Evolutionary conservation across 2,797 vertebrate species (phyloP).

Genomic region (Poecilia gillii): DNA sequence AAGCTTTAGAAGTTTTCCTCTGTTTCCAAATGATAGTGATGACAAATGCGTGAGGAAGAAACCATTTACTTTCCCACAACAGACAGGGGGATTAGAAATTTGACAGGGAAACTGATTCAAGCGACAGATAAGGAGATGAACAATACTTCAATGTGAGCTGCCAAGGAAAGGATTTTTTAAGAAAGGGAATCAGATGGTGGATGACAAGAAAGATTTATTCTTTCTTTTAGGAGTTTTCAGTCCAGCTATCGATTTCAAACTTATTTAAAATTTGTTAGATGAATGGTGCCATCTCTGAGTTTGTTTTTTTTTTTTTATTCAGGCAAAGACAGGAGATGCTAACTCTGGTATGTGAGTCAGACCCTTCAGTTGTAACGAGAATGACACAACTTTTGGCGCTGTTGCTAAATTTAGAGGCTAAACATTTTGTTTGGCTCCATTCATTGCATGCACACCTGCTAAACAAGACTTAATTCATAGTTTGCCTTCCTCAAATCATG

Average conservation of each 20-base stretch:
- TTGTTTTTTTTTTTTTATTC: neutral
- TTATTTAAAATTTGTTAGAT: neutral
- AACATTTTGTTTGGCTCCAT: neutral
- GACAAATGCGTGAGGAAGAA: slow-evolving; percentile 57
- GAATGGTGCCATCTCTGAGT: neutral
- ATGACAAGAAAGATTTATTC: slow-evolving; percentile 43
- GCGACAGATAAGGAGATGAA: slow-evolving; percentile 64
- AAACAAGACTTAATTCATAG: slow-evolving; percentile 39
- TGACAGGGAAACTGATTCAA: slow-evolving; percentile 58
- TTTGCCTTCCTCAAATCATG: slow-evolving; percentile 31
- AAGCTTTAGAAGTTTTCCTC: slow-evolving; percentile 43
- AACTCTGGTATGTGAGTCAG: neutral
- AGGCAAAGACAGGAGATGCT: neutral
- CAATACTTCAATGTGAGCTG: slow-evolving; percentile 60
- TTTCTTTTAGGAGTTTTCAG: neutral
- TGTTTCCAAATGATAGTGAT: slow-evolving; percentile 62
- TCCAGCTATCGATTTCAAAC: neutral
- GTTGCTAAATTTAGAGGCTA: slow-evolving; percentile 1
- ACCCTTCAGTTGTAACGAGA: neutral
- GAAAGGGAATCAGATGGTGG: slow-evolving; percentile 59
- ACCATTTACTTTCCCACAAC: slow-evolving; percentile 52
- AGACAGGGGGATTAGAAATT: slow-evolving; percentile 62
- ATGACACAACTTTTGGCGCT: neutral
- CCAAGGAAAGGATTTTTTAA: slow-evolving; percentile 52
- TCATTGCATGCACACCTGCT: slow-evolving; percentile 24